Percentiles rank a stretch among this genome's conserved stretches.
These are phyloP conservation scores for Atta texana DNA, from an alignment of 1,140 invertebrate species.

Conservation along the genomic window DNA sequence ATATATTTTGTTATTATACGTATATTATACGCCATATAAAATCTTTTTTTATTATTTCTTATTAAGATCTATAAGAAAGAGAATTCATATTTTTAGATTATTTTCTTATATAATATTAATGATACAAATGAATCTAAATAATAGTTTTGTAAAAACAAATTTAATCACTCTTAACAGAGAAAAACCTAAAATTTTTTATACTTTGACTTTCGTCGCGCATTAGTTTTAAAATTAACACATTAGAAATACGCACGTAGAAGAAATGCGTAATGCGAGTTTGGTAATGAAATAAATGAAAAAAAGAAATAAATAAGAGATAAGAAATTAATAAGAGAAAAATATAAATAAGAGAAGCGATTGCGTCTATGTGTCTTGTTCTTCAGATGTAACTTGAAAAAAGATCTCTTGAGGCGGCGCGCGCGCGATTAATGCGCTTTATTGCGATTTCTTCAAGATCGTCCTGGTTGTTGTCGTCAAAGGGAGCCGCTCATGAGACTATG, in stretches of 20 bases:
- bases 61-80: not conserved
- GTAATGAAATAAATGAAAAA: slow-evolving; percentile 10
- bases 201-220: not conserved
- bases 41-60: slow-evolving; percentile 3
- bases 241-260: not conserved
- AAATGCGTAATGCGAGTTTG: not conserved
- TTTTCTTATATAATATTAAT: not conserved
- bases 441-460: slow-evolving; percentile 78
- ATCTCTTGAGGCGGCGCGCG: slow-evolving; percentile 65
- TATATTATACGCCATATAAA: not conserved
- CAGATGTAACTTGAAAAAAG: slow-evolving; percentile 77
- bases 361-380: slow-evolving; percentile 72
- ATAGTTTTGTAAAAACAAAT: not conserved
- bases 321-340: not conserved
- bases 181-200: not conserved
- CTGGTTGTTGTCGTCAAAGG: slow-evolving; percentile 77
- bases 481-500: slow-evolving; percentile 72
- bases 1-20: not conserved
- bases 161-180: not conserved
- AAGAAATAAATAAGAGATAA: not conserved
- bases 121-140: not conserved
- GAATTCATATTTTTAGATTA: not conserved
- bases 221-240: not conserved
- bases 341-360: slow-evolving; percentile 50
- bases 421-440: slow-evolving; percentile 83